These are phyloP conservation scores for Cotesia chilonis DNA, from an alignment of 1,140 invertebrate species.

Conservation along the genomic window DNA sequence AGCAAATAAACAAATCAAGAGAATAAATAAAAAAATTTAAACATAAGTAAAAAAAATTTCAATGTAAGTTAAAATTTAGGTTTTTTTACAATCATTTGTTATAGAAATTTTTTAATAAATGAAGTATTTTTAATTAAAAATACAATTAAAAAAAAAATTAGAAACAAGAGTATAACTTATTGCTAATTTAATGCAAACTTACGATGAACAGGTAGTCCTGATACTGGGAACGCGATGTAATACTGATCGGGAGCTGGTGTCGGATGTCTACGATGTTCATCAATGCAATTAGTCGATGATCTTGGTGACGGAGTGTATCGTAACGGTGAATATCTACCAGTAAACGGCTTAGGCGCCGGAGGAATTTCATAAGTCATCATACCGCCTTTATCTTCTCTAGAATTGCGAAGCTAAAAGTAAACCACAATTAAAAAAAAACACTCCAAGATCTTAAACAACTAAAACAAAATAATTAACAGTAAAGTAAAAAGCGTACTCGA, in stretches of 20 bases:
- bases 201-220: constrained; percentile 64
- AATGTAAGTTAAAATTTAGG: not conserved
- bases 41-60: constrained; percentile 14
- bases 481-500: constrained; percentile 63
- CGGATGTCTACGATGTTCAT: constrained; percentile 47
- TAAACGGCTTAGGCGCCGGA: constrained; percentile 61
- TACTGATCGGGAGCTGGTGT: constrained; percentile 54
- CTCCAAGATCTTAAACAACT: not conserved
- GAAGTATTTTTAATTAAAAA: too few relatives aligned
- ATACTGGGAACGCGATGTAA: constrained; percentile 67
- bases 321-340: constrained; percentile 49
- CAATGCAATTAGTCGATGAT: constrained; percentile 43
- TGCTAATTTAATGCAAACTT: constrained; percentile 33
- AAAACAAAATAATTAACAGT: constrained; percentile 9
- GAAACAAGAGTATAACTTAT: too few relatives aligned
- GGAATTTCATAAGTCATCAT: constrained; percentile 63
- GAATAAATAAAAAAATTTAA: constrained; percentile 7
- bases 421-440: too few relatives aligned
- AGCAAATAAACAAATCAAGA: not conserved
- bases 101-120: too few relatives aligned
- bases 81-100: too few relatives aligned
- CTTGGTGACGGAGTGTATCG: constrained; percentile 50
- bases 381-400: constrained; percentile 52
- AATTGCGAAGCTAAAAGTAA: constrained; percentile 49
- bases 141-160: too few relatives aligned